Evolutionary conservation across 2,113 vertebrate species (phyloP), one percentile per base, ranked within the genome.

Genomic region (Hylia prasina): DNA sequence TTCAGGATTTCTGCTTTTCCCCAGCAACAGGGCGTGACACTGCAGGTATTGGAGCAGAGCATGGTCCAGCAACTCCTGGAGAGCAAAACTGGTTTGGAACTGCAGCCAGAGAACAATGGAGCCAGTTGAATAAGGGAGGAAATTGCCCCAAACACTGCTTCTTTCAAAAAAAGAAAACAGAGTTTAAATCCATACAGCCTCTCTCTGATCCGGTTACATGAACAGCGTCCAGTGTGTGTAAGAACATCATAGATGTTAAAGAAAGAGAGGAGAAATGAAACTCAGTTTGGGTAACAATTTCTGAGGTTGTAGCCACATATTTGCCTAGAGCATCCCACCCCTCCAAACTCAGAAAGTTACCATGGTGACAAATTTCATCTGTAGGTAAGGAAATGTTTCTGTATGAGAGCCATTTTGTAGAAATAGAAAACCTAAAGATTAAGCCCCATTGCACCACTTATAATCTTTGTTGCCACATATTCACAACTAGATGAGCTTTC

Each of bases 281-380:
- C 40, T 60, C 7, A 56, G 65, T 85, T 85, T 83, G 54, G 73
- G 31, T 70, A 87, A 83, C 27, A 23, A 79, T 95, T 96, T 79
- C 72, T 91, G 75, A 95, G 80, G 77, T 64, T 90, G 44, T 7
- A 31, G 50, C 28, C 83, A 81, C 44, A 39, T 68, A 92, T 84
- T 87, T 95, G 76, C 94, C 84, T 89, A 91, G n/a, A 92, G 76
- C 91, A 93, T 72, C 92, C 88, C 61, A 9, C 72, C 80, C 80
- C 77, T 96, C 95, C 95, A 95, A 92, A 94, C 63, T 85, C 78
- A 82, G 75, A 69, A 85, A 69, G 96, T 97, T 97, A 77, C 96
- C 93, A 97, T 97, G 95, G 96, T 82, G 92, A 97, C 94, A 90
- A 85, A 95, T 96, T 95, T 96, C 95, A 84, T 93, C 94, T 76